A percentile compares a stretch with the other conserved stretches of the same genome.
phyloP scores from a whole-genome alignment of 2,113 vertebrate genomes.

The Propithecus coquereli region DNA sequence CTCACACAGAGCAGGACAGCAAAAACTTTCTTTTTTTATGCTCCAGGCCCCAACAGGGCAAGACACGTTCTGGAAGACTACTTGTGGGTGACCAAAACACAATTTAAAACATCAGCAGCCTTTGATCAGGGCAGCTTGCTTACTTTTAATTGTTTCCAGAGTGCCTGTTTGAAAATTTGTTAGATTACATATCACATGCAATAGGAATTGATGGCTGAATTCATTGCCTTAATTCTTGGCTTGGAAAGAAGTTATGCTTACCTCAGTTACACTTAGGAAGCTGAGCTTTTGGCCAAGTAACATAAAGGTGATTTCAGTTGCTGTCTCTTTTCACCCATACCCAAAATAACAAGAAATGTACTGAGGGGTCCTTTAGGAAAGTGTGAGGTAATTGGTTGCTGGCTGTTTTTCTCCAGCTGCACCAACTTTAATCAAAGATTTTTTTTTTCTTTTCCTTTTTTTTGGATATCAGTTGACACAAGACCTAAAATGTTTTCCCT shows the following conservation, averaged over 20 bases:
- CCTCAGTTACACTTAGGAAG: constrained; percentile 75
- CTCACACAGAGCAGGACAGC: constrained; percentile 65
- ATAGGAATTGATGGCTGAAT: constrained; percentile 80
- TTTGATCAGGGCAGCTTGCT: constrained; percentile 78
- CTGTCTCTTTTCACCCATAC: constrained; percentile 41
- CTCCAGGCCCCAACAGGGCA: constrained; percentile 63
- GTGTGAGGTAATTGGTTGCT: neutral
- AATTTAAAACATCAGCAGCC: constrained; percentile 80
- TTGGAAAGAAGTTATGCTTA: constrained; percentile 59
- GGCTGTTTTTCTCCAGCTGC: neutral
- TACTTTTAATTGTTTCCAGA: constrained; percentile 92
- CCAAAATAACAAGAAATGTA: constrained; percentile 28
- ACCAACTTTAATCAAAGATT: neutral
- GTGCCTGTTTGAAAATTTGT: constrained; percentile 90
- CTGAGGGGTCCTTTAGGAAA: neutral
- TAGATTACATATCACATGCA: constrained; percentile 84
- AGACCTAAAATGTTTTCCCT: neutral
- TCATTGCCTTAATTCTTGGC: constrained; percentile 78
- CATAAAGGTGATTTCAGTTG: constrained; percentile 34
- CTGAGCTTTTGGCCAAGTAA: constrained; percentile 45
- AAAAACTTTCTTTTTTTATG: constrained; percentile 64
- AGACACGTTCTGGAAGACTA: constrained; percentile 51
- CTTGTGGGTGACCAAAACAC: constrained; percentile 77
- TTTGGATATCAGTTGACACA: neutral
- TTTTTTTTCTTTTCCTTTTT: neutral